phyloP scores from a whole-genome alignment of 2,113 vertebrate species.

The Dissostichus mawsoni region DNA sequence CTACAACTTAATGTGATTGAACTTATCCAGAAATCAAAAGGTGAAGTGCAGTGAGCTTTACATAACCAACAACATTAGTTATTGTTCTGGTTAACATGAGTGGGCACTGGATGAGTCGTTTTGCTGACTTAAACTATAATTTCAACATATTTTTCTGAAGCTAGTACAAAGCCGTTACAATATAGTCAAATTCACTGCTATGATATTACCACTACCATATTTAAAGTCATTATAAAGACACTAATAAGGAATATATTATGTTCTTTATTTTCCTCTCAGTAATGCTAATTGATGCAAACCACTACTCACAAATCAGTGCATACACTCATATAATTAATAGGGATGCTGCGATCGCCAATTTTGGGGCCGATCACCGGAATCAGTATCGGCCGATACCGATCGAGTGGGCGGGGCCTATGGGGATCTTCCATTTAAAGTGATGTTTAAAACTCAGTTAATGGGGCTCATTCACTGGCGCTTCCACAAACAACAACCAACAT shows the following conservation, averaged over 20 bases:
- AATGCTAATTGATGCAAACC: not conserved
- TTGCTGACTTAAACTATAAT: not conserved
- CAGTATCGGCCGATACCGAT: too few relatives aligned
- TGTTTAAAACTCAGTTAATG: too few relatives aligned
- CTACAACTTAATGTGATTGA: constrained; percentile 48
- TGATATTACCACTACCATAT: not conserved
- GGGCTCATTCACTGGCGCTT: too few relatives aligned
- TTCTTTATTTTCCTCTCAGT: not conserved
- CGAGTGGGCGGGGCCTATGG: too few relatives aligned
- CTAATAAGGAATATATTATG: not conserved
- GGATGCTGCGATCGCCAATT: too few relatives aligned
- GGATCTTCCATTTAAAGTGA: too few relatives aligned
- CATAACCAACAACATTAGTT: constrained; percentile 21
- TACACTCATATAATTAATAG: not conserved
- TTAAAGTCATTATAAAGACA: not conserved
- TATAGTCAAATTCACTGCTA: not conserved
- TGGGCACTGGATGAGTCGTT: not conserved
- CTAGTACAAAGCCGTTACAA: not conserved
- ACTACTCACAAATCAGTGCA: not conserved
- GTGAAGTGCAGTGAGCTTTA: constrained; percentile 24
- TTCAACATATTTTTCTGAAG: constrained; percentile 2
- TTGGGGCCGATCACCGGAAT: too few relatives aligned
- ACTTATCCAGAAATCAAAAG: constrained; percentile 46
- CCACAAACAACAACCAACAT: too few relatives aligned
- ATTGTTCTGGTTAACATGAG: constrained; percentile 5